Percentiles rank a stretch among this genome's conserved stretches.
Evolutionary conservation across 2,797 vertebrate species (phyloP).

Genomic region (Macrochelys suwanniensis): DNA sequence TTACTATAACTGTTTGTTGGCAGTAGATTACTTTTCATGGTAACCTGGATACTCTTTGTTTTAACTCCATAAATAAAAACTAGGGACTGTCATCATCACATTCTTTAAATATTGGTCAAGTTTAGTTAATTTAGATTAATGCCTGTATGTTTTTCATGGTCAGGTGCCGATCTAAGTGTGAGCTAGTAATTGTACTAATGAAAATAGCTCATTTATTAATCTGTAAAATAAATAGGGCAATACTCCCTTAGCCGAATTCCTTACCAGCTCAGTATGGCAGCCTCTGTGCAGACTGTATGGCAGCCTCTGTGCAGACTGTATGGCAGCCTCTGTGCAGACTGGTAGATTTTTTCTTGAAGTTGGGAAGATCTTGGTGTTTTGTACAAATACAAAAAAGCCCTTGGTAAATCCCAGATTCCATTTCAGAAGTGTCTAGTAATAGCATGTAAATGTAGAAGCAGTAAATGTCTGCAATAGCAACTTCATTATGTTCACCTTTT

Average conservation of each 20-base stretch:
- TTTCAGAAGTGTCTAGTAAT: neutral
- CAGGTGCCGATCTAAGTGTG: neutral
- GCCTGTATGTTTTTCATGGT: neutral
- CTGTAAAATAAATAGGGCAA: neutral
- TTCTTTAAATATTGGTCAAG: neutral
- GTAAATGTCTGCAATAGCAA: neutral
- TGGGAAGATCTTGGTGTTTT: neutral
- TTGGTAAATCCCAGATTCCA: neutral
- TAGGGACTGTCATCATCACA: no score
- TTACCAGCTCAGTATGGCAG: accelerated
- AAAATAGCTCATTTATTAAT: neutral
- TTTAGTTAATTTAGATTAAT: neutral
- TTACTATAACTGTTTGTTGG: neutral
- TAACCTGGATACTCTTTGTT: neutral
- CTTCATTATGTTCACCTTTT: neutral
- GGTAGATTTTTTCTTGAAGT: neutral
- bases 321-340: accelerated
- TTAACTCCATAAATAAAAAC: neutral
- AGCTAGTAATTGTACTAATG: neutral
- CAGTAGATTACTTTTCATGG: neutral
- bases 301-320: no score
- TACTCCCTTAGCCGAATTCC: neutral
- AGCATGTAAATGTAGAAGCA: neutral
- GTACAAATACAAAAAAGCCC: neutral
- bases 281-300: neutral